phyloP scores from a whole-genome alignment of 2,797 vertebrate genomes.

The Aotus griseimembra region DNA sequence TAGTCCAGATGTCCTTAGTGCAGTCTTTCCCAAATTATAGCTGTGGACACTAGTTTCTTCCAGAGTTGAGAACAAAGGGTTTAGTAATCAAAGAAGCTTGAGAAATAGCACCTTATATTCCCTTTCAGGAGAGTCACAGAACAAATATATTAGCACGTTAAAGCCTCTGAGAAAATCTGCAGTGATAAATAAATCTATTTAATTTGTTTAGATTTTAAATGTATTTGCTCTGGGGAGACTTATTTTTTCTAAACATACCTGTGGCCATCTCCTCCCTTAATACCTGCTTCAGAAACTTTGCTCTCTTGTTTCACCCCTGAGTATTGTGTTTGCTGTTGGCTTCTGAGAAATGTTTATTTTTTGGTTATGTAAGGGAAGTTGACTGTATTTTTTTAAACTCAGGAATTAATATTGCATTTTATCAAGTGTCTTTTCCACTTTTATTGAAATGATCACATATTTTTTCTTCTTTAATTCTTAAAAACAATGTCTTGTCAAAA shows the following conservation, averaged over 20 bases:
- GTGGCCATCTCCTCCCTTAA: slow-evolving; percentile 8
- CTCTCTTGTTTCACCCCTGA: neutral
- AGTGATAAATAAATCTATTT: neutral
- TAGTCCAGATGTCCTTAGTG: neutral
- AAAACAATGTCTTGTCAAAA: neutral
- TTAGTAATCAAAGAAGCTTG: neutral
- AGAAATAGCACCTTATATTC: neutral
- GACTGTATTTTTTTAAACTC: neutral
- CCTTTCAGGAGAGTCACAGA: neutral
- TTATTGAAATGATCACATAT: neutral
- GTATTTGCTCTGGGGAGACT: slow-evolving; percentile 21
- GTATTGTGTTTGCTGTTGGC: neutral
- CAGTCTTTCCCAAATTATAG: neutral
- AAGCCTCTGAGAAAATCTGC: slow-evolving; percentile 23
- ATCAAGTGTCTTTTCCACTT: neutral
- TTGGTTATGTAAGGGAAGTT: neutral
- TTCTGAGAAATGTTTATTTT: slow-evolving; percentile 25
- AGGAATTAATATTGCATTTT: neutral
- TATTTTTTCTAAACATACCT: slow-evolving; percentile 25
- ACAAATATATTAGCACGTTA: neutral
- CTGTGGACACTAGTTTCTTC: neutral
- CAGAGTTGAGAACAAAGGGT: neutral
- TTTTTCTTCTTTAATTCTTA: neutral
- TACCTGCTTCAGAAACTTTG: neutral
- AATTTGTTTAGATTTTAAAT: slow-evolving; percentile 29